These are phyloP conservation scores for Galleria mellonella DNA, from an alignment of 1,140 invertebrate genomes.

Conservation along the genomic window DNA sequence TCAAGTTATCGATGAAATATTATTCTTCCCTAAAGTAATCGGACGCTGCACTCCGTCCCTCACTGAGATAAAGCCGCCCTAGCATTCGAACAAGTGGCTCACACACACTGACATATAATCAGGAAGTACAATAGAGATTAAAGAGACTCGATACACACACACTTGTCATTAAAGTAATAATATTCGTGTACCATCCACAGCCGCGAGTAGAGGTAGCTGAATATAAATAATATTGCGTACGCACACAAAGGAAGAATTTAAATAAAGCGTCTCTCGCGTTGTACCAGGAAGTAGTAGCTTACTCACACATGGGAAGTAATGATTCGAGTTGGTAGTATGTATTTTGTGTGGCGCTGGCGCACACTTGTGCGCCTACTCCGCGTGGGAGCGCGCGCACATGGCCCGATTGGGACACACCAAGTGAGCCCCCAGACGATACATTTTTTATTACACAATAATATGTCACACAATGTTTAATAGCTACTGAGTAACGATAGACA, in stretches of 20 bases:
- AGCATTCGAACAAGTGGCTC: conserved; percentile 72
- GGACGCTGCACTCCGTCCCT: conserved; percentile 70
- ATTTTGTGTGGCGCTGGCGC: conserved; percentile 60
- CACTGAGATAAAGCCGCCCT: conserved; percentile 68
- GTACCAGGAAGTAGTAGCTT: conserved; percentile 69
- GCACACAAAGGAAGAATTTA: conserved; percentile 64
- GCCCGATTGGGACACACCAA: conserved; percentile 68
- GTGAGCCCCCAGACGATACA: conserved; percentile 64
- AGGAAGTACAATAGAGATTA: conserved; percentile 73
- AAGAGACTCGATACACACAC: conserved; percentile 64
- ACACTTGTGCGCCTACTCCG: conserved; percentile 58
- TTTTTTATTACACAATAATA: conserved; percentile 63
- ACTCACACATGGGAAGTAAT: conserved; percentile 43
- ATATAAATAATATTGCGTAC: conserved; percentile 64
- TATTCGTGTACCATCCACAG: conserved; percentile 39
- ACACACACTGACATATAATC: conserved; percentile 60
- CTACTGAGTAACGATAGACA: conserved; percentile 12
- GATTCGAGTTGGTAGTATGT: conserved; percentile 33
- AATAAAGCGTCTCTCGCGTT: conserved; percentile 67
- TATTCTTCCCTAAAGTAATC: conserved; percentile 46
- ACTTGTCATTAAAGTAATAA: conserved; percentile 59
- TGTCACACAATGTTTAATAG: conserved; percentile 33
- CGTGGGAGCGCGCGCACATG: conserved; percentile 72
- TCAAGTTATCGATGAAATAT: conserved; percentile 17
- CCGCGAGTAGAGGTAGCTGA: conserved; percentile 41